These are phyloP conservation scores for Chelon auratus DNA, from an alignment of 2,797 vertebrate species.

Conservation along the genomic window DNA sequence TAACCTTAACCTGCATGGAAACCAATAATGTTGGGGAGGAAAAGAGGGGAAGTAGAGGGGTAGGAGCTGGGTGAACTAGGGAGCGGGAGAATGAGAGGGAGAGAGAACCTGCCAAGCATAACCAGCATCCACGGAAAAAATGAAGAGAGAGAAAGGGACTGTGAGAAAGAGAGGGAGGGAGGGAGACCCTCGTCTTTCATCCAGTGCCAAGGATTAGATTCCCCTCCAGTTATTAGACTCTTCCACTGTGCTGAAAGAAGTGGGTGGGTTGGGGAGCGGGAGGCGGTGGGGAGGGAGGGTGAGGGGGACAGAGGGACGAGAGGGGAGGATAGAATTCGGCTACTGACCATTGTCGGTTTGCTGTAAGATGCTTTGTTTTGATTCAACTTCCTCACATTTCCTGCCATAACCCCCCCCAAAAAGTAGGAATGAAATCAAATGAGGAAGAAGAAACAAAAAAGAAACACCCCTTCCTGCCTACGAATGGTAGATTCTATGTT, in stretches of 20 bases:
- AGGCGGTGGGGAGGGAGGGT: neutral
- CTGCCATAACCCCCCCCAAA: constrained; percentile 19
- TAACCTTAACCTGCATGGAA: constrained; percentile 53
- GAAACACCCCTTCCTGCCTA: constrained; percentile 45
- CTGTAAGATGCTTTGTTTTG: constrained; percentile 58
- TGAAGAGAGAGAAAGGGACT: constrained; percentile 77
- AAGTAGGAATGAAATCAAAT: constrained; percentile 31
- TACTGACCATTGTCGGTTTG: constrained; percentile 60
- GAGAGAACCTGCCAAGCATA: constrained; percentile 80
- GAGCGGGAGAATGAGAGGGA: constrained; percentile 39
- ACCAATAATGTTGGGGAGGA: constrained; percentile 38
- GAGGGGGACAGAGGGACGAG: constrained; percentile 36
- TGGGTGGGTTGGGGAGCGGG: constrained; percentile 68
- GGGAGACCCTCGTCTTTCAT: constrained; percentile 84
- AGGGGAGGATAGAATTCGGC: constrained; percentile 62
- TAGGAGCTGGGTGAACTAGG: constrained; percentile 41
- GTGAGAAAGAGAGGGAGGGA: constrained; percentile 80
- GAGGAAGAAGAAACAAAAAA: constrained; percentile 15
- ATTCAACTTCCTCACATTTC: constrained; percentile 52
- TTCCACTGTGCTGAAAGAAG: constrained; percentile 85
- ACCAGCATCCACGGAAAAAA: constrained; percentile 77
- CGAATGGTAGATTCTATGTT: constrained; percentile 75
- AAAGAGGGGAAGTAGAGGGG: constrained; percentile 27
- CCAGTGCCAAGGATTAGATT: constrained; percentile 89
- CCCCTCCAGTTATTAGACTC: constrained; percentile 88